These are phyloP conservation scores for Dynastes hyllus DNA, from an alignment of 2,888 invertebrate species.

Conservation along the genomic window DNA sequence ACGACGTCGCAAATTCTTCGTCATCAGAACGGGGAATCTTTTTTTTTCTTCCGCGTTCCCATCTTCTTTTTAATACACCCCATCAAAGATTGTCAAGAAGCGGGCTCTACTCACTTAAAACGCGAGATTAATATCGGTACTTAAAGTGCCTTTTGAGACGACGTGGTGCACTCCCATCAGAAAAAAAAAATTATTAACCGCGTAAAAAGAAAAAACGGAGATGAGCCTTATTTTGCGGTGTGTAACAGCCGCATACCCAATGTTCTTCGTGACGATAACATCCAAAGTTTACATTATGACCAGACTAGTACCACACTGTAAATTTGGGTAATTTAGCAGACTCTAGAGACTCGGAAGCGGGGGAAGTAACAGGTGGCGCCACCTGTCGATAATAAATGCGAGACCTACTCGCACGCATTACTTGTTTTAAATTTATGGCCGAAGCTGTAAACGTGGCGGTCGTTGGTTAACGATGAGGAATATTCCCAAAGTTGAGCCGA, in stretches of 20 bases:
- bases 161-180: background rate
- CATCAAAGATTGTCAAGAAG: slow-evolving; percentile 19
- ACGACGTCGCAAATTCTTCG: slow-evolving; percentile 19
- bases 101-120: slow-evolving; percentile 21
- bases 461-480: slow-evolving; percentile 9
- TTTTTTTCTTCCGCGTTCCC: background rate
- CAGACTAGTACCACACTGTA: background rate
- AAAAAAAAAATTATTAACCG: slow-evolving; percentile 9
- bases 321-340: slow-evolving; percentile 6
- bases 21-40: background rate
- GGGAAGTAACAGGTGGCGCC: slow-evolving; percentile 34
- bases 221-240: background rate
- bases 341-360: background rate
- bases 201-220: slow-evolving; percentile 2
- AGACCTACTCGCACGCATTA: slow-evolving; percentile 21
- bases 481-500: background rate
- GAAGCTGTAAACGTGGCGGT: slow-evolving; percentile 14
- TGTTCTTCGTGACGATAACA: background rate
- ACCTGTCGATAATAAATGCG: slow-evolving; percentile 38
- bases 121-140: slow-evolving; percentile 26
- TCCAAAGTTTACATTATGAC: slow-evolving; percentile 21
- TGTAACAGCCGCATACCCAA: background rate
- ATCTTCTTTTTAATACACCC: slow-evolving; percentile 5
- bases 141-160: slow-evolving; percentile 2
- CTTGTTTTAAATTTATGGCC: slow-evolving; percentile 33